Evolutionary conservation across 2,797 vertebrate genomes (phyloP), one percentile per base, ranked within the genome.

Genomic region (Eulemur albifrons): DNA sequence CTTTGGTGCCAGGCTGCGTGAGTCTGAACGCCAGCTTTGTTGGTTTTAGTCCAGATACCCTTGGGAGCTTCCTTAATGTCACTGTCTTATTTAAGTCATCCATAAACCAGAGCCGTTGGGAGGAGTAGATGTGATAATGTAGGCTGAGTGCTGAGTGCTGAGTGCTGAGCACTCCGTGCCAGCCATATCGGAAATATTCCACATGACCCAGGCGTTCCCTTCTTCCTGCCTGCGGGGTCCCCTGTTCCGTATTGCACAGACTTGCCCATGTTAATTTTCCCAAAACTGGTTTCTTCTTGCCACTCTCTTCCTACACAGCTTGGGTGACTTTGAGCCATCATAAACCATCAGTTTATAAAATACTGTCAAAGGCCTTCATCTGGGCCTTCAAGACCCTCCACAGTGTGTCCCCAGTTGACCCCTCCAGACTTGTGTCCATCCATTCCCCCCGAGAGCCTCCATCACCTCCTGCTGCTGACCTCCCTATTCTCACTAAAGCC

Each of bases 131-230:
- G 12, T 32, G 15, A 15, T 4, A 9, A 38, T 11, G 14, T 18
- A 18, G 30, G 40, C 25, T 35, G 54, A 48, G 20, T 12, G 23
- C 17, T 48, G 30, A 23, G 20, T n/a, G 48, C 30, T 35, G 54
- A 61, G 25, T n/a, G 48, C 30, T 35, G 54, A 61, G 25, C 12
- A 25, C 18, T 50, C 32, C 10, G 17, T 2, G 3, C 30, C 17
- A 17, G 12, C 35, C 45, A 17, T 2, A 1, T 1, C 14, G 40
- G n/a, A 27, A 30, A 52, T 4, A 21, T 30, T 54, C 7, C 1
- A 23, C 25, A 14, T 2, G 21, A 25, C 18, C 27, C 12, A 7
- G 18, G 30, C 4, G 12, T 20, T 63, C 17, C 50, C 11, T 25
- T 59, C 67, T 43, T 6, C 30, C 52, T 69, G 7, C 7, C 32